Evolutionary conservation across 2,797 vertebrate genomes (phyloP), one percentile per base, ranked within the genome.

Genomic region (Catostomus latipinnis): DNA sequence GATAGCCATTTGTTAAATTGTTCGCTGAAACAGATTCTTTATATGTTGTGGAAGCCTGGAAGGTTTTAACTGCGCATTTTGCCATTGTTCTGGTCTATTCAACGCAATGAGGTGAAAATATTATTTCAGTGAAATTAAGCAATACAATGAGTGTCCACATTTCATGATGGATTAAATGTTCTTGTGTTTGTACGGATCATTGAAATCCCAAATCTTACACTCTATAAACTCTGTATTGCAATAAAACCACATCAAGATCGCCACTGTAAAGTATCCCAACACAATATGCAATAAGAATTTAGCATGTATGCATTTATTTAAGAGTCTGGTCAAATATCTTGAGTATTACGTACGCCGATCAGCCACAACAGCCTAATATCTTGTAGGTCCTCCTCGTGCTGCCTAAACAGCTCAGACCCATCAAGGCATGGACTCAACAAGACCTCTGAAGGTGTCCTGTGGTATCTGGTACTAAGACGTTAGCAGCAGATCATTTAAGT

Each of bases 41-140:
- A 10, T 6, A 46, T 43, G 12, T 52, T 63, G 48, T 62, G 57
- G 18, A 52, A 14, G 71, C 18, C 70, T 52, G 48, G 4, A n/a
- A 74, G 48, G 58, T 58, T 74, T 50, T 61, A 52, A 74, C 62
- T 62, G 46, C 16, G 12, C 16, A 9, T 60, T 73, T 14, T 62
- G 14, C 46, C 34, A 57, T 60, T 72, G 11, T 43, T 43, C 50
- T n/a, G 8, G 2, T 11, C 22, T 67, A 11, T 67, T 50, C 16
- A 67, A 49, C 8, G 4, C 14, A 14, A n/a, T 46, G 14, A 67
- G 22, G 22, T 22, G 22, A 57, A 46, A 6, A 58, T 12, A 12
- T 46, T 48, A 48, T 58, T 71, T 12, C 54, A 12, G 45, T 3
- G 1, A 49, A 56, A 72, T 48, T 5, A 7, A 46, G 53, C 52